Conservation (phyloP, 2,113 vertebrate species). For the Capreolus pygargus region DNA sequence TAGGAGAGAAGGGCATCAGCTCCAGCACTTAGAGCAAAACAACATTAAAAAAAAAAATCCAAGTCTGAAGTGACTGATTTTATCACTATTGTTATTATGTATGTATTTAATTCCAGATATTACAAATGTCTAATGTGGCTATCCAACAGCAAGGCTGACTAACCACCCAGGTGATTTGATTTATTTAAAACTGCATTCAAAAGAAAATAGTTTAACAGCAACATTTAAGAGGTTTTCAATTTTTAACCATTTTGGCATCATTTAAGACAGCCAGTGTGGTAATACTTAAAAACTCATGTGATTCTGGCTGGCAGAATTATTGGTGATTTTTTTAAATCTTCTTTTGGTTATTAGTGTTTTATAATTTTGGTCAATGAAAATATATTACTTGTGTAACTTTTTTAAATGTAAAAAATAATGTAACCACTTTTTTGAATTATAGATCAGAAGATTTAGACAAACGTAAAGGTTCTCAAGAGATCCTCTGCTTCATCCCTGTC, state of each 20-base stretch:
- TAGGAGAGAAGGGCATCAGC: background rate
- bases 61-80: background rate
- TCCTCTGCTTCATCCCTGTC: background rate
- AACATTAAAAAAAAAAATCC: background rate
- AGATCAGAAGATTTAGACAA: background rate
- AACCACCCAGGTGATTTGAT: background rate
- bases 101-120: background rate
- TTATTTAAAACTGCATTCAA: background rate
- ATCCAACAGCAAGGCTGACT: background rate
- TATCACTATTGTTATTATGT: background rate
- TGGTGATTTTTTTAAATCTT: background rate
- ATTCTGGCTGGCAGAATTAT: background rate
- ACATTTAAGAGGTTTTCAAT: background rate
- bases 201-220: background rate
- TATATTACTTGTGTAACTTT: background rate
- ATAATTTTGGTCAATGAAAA: background rate
- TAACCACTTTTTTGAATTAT: background rate
- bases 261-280: background rate
- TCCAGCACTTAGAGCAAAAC: background rate
- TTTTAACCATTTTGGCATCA: background rate
- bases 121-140: background rate
- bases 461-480: background rate
- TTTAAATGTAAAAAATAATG: background rate
- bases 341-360: background rate
- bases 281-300: background rate